Percentiles rank a stretch among this genome's conserved stretches.
phyloP scores from a whole-genome alignment of 2,113 vertebrate genomes.

The Podarcis muralis region DNA sequence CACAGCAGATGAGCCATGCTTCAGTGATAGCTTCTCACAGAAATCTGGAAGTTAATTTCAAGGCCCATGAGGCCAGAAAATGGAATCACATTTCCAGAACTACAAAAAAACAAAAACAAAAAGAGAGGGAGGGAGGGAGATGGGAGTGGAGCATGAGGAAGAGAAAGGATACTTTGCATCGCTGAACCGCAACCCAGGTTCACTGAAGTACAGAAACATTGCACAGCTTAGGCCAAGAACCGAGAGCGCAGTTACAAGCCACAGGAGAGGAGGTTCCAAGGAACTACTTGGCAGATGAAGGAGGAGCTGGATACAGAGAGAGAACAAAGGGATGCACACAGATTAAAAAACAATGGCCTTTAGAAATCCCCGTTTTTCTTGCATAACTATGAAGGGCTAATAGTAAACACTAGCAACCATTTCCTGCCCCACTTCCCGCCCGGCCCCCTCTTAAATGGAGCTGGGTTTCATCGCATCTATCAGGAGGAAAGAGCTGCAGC shows the following conservation, averaged over 20 bases:
- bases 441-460: background rate
- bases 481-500: slow-evolving; percentile 46
- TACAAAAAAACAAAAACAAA: background rate
- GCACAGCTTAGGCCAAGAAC: background rate
- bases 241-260: slow-evolving; percentile 5
- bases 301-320: background rate
- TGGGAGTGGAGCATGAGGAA: background rate
- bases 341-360: slow-evolving; percentile 42
- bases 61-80: slow-evolving; percentile 23
- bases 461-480: slow-evolving; percentile 45
- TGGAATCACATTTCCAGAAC: slow-evolving; percentile 28
- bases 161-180: slow-evolving; percentile 28
- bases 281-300: slow-evolving; percentile 33
- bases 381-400: slow-evolving; percentile 1
- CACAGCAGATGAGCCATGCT: background rate
- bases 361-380: slow-evolving; percentile 41
- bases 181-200: background rate
- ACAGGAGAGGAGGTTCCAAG: background rate
- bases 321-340: slow-evolving; percentile 14
- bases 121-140: background rate
- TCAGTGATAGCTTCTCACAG: slow-evolving; percentile 17
- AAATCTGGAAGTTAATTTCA: background rate
- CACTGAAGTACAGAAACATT: background rate
- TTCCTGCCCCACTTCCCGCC: slow-evolving; percentile 33
- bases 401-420: background rate